Base-by-base conservation (phyloP, 2,888 invertebrate species). In the Conops quadrifasciatus region DNA sequence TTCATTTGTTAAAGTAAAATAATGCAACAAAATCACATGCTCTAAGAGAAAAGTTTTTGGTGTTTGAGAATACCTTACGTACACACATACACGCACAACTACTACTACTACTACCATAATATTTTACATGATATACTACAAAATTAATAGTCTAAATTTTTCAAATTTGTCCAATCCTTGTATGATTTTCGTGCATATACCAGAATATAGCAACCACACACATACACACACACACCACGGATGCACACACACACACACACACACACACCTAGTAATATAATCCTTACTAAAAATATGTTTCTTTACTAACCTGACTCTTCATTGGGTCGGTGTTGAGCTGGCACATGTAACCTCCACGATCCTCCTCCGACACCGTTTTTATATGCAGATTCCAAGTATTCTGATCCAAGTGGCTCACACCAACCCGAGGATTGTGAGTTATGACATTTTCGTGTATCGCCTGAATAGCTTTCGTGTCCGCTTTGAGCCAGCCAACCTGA, bases 281-380 rank as follows among this genome's bases (percentile, higher is more conserved):
- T 26, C n/a, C n/a, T 49, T 49, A 49, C 4, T 49, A 49, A 15
- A 15, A 3, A n/a, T 16, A 7, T 7, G 9, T 9, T 9, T 9
- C 9, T 9, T 43, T 21, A 83, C 87, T 87, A 87, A 96, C 94
- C 91, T 95, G 96, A 85, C 94, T 94, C 87, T 94, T 93, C 96
- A 96, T 96, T 0, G 96, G 96, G 87, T 95, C 94, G 24, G 96
- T 96, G 88, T 96, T 96, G 81, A 96, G 92, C 87, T 96, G 96
- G 86, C 96, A 96, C 95, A 95, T 95, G 87, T 96, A 96, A 78
- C 92, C 90, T 43, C 96, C 96, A 64, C 92, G 90, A 86, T 97
- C 96, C 82, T 95, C 94, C 82, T 93, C 93, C 80, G 94, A 93
- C 2, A 94, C 92, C 78, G 92, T 91, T 81, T 91, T 92, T 82